Base-by-base conservation (phyloP, 2,888 invertebrate species). In the Endotricha flammealis region DNA sequence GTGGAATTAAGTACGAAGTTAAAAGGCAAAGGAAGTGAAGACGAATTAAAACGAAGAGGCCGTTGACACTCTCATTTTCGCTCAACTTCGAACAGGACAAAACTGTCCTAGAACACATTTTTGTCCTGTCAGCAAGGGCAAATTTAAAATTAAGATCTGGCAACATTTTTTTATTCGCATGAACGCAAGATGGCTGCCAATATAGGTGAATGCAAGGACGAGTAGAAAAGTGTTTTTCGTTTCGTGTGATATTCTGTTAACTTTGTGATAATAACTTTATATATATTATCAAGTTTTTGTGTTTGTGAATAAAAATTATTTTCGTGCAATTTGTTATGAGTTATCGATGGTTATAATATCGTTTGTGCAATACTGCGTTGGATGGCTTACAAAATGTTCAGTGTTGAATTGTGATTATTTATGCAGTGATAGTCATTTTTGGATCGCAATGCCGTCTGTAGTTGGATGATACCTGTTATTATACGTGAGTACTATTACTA, bases 161-260 rank as follows among this genome's bases (percentile, higher is more conserved):
- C 54, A 81, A 73, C 69, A 70, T 64, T 64, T 53, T 48, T 46
- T 53, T 67, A 63, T 64, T 72, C 64, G 69, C 54, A 75, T 70
- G 77, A 82, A 75, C 80, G 76, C 83, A 86, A 86, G 85, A 86
- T 86, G 85, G 85, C 85, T 69, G 78, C 80, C 80, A 76, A 81
- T 82, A 81, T 85, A 77, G 77, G 79, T 77, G 83, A 82, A 79
- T 72, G 81, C 81, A 82, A 81, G 82, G 83, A 82, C 82, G 76
- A 69, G 64, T 75, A 69, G 68, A 64, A 75, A 78, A 82, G 78
- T 81, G 74, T 55, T 81, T 73, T 75, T 74, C 72, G 75, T 75
- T 72, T 20, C 69, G 66, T 52, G 57, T 75, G 71, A 74, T 77
- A 71, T 73, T 72, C 69, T 67, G 61, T 68, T 65, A 60, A 53